phyloP scores from a whole-genome alignment of 1,140 invertebrate species.

The Nymphalis io region DNA sequence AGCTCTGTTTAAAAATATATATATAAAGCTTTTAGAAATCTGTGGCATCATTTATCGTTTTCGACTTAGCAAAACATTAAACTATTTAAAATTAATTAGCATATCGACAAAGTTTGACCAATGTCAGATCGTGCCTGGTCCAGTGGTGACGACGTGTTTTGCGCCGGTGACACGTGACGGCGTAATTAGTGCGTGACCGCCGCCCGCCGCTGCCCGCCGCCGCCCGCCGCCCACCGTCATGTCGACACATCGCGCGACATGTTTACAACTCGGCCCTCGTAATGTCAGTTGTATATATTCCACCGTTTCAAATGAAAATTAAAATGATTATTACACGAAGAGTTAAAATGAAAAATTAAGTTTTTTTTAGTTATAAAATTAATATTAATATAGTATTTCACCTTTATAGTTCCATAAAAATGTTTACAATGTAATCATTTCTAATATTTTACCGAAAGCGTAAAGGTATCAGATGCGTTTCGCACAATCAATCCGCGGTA shows the following conservation, averaged over 20 bases:
- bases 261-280: conserved; percentile 49
- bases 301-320: background rate
- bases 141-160: conserved; percentile 64
- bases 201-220: conserved; percentile 57
- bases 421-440: background rate
- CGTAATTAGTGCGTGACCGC: conserved; percentile 75
- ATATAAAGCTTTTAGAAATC: too few species aligned
- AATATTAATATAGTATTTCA: background rate
- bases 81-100: conserved; percentile 29
- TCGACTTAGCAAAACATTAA: background rate
- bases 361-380: too few species aligned
- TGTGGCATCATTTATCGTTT: background rate
- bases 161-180: conserved; percentile 69
- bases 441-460: background rate
- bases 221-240: conserved; percentile 53
- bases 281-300: conserved; percentile 36
- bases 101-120: conserved; percentile 41
- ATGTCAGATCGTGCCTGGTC: conserved; percentile 35
- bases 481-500: conserved; percentile 72
- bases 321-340: too few species aligned
- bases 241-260: conserved; percentile 56
- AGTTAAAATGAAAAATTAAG: too few species aligned
- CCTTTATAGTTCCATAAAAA: background rate
- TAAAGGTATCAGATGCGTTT: conserved; percentile 51
- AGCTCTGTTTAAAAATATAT: background rate